Percentiles rank a stretch among this genome's conserved stretches.
These are phyloP conservation scores for Ceratitis capitata DNA, from an alignment of 1,140 invertebrate genomes.

Conservation along the genomic window DNA sequence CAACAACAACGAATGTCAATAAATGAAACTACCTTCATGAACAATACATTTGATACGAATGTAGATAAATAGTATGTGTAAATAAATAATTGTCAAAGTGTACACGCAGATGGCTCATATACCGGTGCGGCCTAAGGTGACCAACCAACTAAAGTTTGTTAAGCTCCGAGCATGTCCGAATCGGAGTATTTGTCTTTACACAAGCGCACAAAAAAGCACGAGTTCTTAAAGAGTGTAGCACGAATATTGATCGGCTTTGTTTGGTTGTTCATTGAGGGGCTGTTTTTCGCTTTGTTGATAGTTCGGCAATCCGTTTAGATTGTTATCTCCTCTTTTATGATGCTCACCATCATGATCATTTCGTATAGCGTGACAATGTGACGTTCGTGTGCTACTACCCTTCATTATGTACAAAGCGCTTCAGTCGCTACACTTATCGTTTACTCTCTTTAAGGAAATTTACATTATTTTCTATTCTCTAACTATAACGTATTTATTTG, in stretches of 20 bases:
- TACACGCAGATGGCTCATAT: no score
- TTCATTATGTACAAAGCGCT: background rate
- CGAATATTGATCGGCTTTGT: background rate
- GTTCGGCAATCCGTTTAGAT: background rate
- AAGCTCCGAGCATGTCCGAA: background rate
- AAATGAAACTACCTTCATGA: no score
- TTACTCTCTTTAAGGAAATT: background rate
- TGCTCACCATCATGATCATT: background rate
- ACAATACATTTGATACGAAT: no score
- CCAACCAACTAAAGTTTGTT: background rate
- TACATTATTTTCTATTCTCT: background rate
- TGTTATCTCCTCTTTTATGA: background rate
- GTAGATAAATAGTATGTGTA: no score
- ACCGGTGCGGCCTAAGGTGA: no score
- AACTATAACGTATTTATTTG: background rate
- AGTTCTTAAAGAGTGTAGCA: background rate
- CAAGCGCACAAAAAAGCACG: background rate
- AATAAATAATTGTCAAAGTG: no score
- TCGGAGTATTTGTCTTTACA: background rate
- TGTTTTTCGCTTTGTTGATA: background rate
- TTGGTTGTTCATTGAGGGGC: background rate
- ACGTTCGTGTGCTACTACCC: background rate
- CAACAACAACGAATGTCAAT: no score
- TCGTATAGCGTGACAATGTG: background rate
- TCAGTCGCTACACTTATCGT: background rate